Evolutionary conservation across 2,888 invertebrate species (phyloP), one percentile per base, ranked within the genome.

Genomic region (Euplagia quadripunctaria): DNA sequence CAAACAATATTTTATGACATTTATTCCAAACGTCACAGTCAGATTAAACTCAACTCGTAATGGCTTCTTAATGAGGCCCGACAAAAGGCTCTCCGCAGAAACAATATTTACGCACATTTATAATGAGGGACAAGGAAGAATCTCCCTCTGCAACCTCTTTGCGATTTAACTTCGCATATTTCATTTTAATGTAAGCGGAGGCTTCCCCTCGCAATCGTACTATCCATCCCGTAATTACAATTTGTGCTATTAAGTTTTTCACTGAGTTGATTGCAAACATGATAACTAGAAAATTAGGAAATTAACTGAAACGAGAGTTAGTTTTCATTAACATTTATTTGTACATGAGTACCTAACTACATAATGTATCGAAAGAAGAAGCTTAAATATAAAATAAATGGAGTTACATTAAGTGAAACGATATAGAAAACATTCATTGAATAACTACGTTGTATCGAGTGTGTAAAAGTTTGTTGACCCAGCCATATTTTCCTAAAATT

Each of bases 261-360:
- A 81, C 77, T 69, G 46, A 76, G 68, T 79, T 83, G 77, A 85
- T 85, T 82, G 78, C 79, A 65, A 79, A 79, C 75, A 78, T 14
- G 75, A 69, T 68, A 75, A 70, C 61, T 73, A 41, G 52, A n/a
- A 68, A 55, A 58, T 58, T 16, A 58, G 58, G 68, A 70, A 77
- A 84, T 81, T 71, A 81, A 87, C 78, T 82, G 51, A 89, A 86
- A 89, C 82, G 71, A 79, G 14, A 43, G 43, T 63, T 17, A 61
- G 68, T 87, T 91, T 90, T 86, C 77, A 88, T 90, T 89, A 92
- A 93, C 91, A 92, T 94, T 93, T 94, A 94, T 93, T 93, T 89
- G 88, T 93, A 93, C 92, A 92, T 86, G 89, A 81, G 87, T 93
- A 91, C 86, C 89, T 91, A 90, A 86, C 91, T 93, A 91, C 82